Conservation (phyloP, 2,888 invertebrate genomes). For the Pheosia tremula region DNA sequence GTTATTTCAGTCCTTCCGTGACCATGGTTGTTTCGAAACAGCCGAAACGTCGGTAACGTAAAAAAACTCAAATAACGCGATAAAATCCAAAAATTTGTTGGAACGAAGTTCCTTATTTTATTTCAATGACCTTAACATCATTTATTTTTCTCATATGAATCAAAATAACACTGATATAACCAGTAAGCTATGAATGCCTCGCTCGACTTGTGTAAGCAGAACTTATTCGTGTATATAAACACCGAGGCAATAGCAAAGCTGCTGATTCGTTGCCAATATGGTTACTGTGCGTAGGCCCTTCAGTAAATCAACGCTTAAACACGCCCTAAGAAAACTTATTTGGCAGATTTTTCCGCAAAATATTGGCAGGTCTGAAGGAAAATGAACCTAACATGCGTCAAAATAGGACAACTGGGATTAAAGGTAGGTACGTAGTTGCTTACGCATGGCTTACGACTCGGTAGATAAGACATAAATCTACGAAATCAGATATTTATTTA, state of each 20-base stretch:
- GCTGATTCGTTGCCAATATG: constrained; percentile 26
- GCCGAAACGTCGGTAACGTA: no score
- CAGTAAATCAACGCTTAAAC: constrained; percentile 33
- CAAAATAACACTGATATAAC: not conserved
- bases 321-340: constrained; percentile 21
- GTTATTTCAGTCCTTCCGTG: no score
- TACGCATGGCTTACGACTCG: not conserved
- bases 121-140: no score
- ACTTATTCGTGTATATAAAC: constrained; percentile 6
- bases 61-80: no score
- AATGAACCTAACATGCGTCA: not conserved
- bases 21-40: no score
- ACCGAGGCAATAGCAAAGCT: constrained; percentile 1
- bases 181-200: not conserved
- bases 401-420: not conserved
- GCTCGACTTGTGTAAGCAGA: not conserved
- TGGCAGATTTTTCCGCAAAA: constrained; percentile 10
- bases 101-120: no score
- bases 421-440: not conserved
- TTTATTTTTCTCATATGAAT: not conserved
- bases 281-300: constrained; percentile 12
- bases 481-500: no score
- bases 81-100: no score
- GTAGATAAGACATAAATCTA: not conserved
- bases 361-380: not conserved